A percentile compares a stretch with the other conserved stretches of the same genome.
Evolutionary conservation across 2,797 vertebrate species (phyloP).

Genomic region (Cetoscarus ocellatus): DNA sequence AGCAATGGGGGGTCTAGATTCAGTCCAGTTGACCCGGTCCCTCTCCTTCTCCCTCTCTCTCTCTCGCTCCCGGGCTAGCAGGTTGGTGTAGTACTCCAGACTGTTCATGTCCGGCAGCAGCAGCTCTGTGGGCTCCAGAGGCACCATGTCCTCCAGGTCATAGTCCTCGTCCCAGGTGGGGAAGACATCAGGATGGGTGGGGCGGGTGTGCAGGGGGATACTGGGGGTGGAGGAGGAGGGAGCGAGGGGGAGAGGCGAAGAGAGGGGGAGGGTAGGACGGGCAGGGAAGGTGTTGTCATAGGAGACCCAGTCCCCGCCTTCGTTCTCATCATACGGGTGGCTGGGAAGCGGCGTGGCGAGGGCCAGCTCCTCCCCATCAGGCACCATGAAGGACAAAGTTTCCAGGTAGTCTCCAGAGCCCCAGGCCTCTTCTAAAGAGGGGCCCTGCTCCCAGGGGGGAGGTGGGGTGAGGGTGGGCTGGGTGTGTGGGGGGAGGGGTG

Average conservation of each 20-base stretch:
- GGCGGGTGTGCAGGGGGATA: constrained; percentile 51
- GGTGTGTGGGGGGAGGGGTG: constrained; percentile 74
- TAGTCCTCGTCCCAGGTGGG: constrained; percentile 68
- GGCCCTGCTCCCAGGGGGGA: constrained; percentile 75
- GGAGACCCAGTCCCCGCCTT: constrained; percentile 64
- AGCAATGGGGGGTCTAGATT: constrained; percentile 43
- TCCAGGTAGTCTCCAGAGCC: constrained; percentile 91
- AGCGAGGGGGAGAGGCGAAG: constrained; percentile 73
- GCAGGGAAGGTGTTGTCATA: constrained; percentile 88
- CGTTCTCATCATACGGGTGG: constrained; percentile 79
- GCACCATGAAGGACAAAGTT: constrained; percentile 84
- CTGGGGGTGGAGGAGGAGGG: constrained; percentile 64
- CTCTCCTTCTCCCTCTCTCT: background rate
- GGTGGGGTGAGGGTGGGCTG: constrained; percentile 83
- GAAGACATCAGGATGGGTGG: constrained; percentile 51
- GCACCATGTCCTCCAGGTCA: constrained; percentile 73
- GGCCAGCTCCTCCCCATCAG: constrained; percentile 81
- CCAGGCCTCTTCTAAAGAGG: constrained; percentile 83
- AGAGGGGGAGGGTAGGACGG: constrained; percentile 84
- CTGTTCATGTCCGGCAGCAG: constrained; percentile 79
- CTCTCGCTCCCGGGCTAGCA: constrained; percentile 53
- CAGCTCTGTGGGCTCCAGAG: constrained; percentile 73
- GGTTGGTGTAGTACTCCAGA: constrained; percentile 79
- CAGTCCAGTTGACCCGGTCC: constrained; percentile 10
- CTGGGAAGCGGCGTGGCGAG: constrained; percentile 77